A percentile compares a stretch with the other conserved stretches of the same genome.
Evolutionary conservation across 1,140 invertebrate species (phyloP).

Genomic region (Bombus confusus): DNA sequence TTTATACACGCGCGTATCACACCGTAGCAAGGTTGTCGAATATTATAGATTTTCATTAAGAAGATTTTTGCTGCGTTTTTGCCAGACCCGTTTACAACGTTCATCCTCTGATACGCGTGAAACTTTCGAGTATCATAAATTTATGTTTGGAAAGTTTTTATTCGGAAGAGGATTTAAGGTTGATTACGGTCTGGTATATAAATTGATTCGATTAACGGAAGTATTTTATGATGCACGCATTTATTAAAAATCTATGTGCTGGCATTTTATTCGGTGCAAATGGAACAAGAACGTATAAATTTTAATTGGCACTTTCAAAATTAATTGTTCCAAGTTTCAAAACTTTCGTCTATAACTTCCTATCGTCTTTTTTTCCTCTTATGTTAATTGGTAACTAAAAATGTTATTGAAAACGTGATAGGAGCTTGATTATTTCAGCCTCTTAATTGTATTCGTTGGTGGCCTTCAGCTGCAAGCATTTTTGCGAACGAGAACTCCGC

Average conservation of each 20-base stretch:
- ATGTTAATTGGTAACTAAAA: background rate
- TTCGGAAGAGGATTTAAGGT: background rate
- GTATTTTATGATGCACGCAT: background rate
- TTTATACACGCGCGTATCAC: background rate
- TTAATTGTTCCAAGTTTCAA: background rate
- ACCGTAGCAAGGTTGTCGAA: background rate
- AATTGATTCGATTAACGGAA: background rate
- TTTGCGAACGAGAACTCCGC: slow-evolving; percentile 37
- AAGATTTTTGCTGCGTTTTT: slow-evolving; percentile 12
- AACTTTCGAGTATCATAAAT: background rate
- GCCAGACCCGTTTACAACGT: background rate
- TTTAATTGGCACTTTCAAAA: background rate
- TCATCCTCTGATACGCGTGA: background rate
- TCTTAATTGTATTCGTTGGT: slow-evolving; percentile 22
- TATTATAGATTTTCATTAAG: slow-evolving; percentile 41
- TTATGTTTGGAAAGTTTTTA: background rate
- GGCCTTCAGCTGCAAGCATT: slow-evolving; percentile 45
- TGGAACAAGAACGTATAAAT: background rate
- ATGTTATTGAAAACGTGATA: background rate
- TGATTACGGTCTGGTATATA: background rate
- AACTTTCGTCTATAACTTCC: background rate
- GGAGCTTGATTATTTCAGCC: slow-evolving; percentile 22
- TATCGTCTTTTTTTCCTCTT: too few relatives aligned
- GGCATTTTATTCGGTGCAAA: background rate
- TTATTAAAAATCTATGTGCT: background rate